Evolutionary conservation across 2,888 invertebrate genomes (phyloP).

Genomic region (Lasioglossum leucozonium): DNA sequence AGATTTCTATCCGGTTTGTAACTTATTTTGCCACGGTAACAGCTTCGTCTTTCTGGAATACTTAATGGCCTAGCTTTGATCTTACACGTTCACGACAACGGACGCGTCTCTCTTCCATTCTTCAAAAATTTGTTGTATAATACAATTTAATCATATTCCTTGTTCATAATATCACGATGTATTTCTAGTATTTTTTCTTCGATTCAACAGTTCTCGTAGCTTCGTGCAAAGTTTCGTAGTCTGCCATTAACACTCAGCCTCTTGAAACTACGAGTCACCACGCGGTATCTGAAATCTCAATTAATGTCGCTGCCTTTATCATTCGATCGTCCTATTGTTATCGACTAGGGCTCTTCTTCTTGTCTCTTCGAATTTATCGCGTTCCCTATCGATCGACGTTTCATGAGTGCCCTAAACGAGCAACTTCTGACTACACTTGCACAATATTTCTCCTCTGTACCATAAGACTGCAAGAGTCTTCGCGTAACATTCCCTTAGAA

Average conservation of each 20-base stretch:
- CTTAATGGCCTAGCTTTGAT: neutral
- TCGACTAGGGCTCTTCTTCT: constrained; percentile 70
- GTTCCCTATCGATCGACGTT: constrained; percentile 14
- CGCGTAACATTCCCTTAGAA: neutral
- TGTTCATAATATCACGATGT: neutral
- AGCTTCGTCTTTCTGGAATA: neutral
- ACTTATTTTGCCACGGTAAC: constrained; percentile 21
- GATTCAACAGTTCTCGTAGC: neutral
- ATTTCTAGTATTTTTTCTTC: neutral
- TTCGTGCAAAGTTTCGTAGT: neutral
- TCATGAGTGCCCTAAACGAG: constrained; percentile 5
- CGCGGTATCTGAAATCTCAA: constrained; percentile 81
- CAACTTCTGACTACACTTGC: constrained; percentile 1
- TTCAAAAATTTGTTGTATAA: neutral
- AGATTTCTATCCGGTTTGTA: constrained; percentile 7
- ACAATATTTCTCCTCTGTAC: neutral
- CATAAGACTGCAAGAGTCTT: neutral
- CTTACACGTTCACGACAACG: neutral
- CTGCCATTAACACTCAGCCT: neutral
- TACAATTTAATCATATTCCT: neutral
- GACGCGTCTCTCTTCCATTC: neutral
- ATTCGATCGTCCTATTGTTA: constrained; percentile 79
- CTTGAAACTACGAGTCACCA: constrained; percentile 59
- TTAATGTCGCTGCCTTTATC: constrained; percentile 80
- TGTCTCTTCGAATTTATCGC: constrained; percentile 68